phyloP scores from a whole-genome alignment of 2,113 vertebrate species.

The Motacilla alba region DNA sequence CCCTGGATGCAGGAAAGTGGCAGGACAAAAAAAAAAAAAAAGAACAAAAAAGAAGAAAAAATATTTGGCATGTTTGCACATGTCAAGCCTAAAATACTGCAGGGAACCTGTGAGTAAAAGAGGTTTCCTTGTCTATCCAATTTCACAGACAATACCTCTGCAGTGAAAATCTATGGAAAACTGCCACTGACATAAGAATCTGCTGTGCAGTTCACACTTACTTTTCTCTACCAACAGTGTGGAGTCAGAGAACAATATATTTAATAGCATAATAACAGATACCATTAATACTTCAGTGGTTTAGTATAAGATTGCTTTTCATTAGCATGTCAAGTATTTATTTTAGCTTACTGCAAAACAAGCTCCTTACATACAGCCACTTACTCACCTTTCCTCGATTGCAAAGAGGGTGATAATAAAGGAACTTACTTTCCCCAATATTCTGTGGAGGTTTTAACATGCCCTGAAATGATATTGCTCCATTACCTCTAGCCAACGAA shows the following conservation, averaged over 20 bases:
- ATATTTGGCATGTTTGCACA: conserved; percentile 52
- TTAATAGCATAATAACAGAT: conserved; percentile 38
- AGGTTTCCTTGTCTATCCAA: conserved; percentile 28
- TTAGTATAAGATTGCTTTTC: conserved; percentile 30
- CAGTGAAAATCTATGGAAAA: conserved; percentile 39
- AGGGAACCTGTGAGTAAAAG: conserved; percentile 41
- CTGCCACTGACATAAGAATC: conserved; percentile 11
- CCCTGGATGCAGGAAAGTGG: background rate
- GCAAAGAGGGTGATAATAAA: background rate
- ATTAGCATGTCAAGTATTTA: conserved; percentile 45
- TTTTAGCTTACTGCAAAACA: conserved; percentile 49
- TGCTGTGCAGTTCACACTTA: background rate
- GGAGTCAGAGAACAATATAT: conserved; percentile 31
- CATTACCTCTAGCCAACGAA: conserved; percentile 8
- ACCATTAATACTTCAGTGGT: conserved; percentile 55
- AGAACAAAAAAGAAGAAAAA: background rate
- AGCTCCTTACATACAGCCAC: background rate
- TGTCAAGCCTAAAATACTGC: conserved; percentile 48
- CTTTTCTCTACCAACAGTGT: background rate
- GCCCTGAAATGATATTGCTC: conserved; percentile 11
- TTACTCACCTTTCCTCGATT: conserved; percentile 28
- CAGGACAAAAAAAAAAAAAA: background rate
- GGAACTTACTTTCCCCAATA: background rate
- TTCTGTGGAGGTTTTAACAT: conserved; percentile 16
- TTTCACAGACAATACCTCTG: conserved; percentile 23